Evolutionary conservation across 2,113 vertebrate species (phyloP), one percentile per base, ranked within the genome.

Genomic region (Muntiacus muntjak): DNA sequence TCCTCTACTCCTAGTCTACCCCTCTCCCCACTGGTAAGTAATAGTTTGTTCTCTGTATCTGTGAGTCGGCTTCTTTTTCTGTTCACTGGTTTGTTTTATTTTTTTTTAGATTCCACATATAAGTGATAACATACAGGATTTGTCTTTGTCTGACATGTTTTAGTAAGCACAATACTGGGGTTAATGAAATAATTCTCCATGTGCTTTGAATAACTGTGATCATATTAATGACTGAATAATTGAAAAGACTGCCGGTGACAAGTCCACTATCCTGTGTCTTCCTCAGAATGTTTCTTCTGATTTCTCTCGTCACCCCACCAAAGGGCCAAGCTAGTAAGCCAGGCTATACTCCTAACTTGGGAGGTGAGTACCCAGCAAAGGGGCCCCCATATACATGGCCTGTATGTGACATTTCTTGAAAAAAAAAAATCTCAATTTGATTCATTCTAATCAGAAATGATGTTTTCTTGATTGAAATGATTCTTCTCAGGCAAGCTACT

Each of bases 251-350:
- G 15, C 45, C 74, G 47, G 82, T 33, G 33, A 85, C 91, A 52
- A 78, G 13, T 40, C 13, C 19, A 45, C 83, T 88, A 23, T 30
- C 9, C 78, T 94, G 93, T 95, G n/a, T 96, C 67, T 67, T 47
- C 52, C 82, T 52, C 91, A 98, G 98, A 92, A 97, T 45, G 3
- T 95, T 83, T 97, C 97, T 91, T 97, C 95, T 81, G 97, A 98
- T 14, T 97, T 58, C 10, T 94, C 97, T 43, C 76, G 78, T 79
- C 96, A 82, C 6, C 94, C 95, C 62, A 87, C 95, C 95, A 98
- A 97, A 97, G 91, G 86, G 23, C 91, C 97, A 83, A 94, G 94
- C 71, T 98, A 97, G 96, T 33, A 58, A 57, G 45, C 19, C 47
- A 28, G 36, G 30, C 25, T 40, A 4, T 13, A 81, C 25, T 9